Conservation (phyloP, 1,140 invertebrate species). For the Acyrthosiphon pisum region DNA sequence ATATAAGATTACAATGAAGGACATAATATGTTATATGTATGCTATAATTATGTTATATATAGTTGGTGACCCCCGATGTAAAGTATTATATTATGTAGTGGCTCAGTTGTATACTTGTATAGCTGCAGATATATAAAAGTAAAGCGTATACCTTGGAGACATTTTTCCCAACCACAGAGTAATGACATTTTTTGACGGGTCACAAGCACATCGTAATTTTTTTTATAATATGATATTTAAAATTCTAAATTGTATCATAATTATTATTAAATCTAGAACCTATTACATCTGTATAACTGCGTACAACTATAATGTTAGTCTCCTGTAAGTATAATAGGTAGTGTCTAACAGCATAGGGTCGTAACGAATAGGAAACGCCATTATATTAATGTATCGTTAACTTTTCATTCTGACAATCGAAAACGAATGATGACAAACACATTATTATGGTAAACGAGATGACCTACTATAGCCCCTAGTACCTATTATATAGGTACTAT, state of each 20-base stretch:
- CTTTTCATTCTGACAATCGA: neutral
- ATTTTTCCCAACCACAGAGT: neutral
- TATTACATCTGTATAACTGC: neutral
- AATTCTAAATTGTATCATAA: neutral
- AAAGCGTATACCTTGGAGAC: neutral
- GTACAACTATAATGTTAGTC: neutral
- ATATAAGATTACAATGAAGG: no score
- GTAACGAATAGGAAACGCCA: neutral
- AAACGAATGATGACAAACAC: neutral
- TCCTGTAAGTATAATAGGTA: neutral
- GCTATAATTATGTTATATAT: no score
- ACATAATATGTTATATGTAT: no score
- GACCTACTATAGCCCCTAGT: neutral
- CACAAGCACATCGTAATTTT: neutral
- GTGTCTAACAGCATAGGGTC: neutral
- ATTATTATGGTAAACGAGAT: neutral
- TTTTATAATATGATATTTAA: neutral
- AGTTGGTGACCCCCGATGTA: no score
- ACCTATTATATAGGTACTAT: no score
- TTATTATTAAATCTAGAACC: neutral
- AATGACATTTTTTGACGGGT: neutral
- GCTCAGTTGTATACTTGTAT: neutral
- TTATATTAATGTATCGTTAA: neutral
- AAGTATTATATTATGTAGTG: neutral
- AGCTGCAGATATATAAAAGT: neutral